phyloP scores from a whole-genome alignment of 2,113 vertebrate species.

The Pygoscelis adeliae region DNA sequence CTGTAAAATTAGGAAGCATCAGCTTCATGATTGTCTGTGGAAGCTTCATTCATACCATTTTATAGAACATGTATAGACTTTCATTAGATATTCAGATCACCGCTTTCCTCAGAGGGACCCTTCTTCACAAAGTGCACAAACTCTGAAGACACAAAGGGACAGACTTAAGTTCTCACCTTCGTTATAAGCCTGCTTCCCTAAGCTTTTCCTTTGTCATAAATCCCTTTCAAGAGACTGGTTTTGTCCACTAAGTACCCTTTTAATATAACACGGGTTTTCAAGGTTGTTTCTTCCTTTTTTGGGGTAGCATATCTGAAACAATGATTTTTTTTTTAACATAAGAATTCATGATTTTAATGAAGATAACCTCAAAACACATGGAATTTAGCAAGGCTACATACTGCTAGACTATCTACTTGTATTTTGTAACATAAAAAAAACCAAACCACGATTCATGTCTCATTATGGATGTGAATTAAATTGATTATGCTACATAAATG shows the following conservation, averaged over 20 bases:
- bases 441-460: neutral
- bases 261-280: neutral
- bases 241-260: neutral
- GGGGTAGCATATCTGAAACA: neutral
- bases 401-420: neutral
- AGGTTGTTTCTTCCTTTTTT: neutral
- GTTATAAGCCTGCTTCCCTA: neutral
- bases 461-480: neutral
- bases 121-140: neutral
- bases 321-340: neutral
- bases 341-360: neutral
- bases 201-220: neutral
- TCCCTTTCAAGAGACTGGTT: neutral
- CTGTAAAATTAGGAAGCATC: neutral
- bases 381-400: neutral
- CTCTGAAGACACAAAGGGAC: neutral
- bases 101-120: neutral
- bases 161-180: neutral
- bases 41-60: neutral
- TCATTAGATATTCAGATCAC: neutral
- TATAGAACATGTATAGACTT: neutral
- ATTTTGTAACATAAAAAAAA: neutral
- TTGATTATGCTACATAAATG: neutral
- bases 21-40: neutral
- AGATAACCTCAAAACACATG: neutral